Evolutionary conservation across 1,140 invertebrate species (phyloP).

Genomic region (Hylyphantes graminicola): DNA sequence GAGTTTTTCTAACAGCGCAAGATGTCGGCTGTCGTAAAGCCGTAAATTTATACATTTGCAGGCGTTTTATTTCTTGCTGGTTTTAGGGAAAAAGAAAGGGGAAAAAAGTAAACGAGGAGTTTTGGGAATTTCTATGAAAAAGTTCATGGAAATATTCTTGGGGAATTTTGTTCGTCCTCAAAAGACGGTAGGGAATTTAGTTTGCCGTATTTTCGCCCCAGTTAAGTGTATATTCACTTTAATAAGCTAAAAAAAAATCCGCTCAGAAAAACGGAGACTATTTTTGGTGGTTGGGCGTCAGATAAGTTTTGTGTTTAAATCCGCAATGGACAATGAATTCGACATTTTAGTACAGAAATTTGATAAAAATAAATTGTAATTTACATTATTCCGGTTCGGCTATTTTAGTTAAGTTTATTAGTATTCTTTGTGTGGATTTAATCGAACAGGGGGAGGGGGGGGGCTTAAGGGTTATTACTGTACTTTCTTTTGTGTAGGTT

Average conservation of each 20-base stretch:
- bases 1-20: slow-evolving; percentile 23
- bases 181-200: slow-evolving; percentile 28
- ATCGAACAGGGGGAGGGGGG: too few relatives aligned
- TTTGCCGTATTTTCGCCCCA: not conserved
- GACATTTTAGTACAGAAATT: not conserved
- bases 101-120: slow-evolving; percentile 25
- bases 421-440: too few relatives aligned
- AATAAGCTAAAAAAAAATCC: not conserved
- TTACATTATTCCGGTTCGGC: too few relatives aligned
- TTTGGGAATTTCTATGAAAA: slow-evolving; percentile 34
- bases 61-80: slow-evolving; percentile 36
- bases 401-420: too few relatives aligned
- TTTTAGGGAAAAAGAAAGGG: not conserved
- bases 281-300: too few relatives aligned
- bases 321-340: too few relatives aligned
- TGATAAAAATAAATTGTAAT: not conserved
- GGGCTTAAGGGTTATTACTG: too few relatives aligned
- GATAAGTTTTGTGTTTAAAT: too few relatives aligned
- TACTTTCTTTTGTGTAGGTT: too few relatives aligned
- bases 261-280: too few relatives aligned
- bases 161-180: slow-evolving; percentile 4
- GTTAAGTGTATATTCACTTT: slow-evolving; percentile 15
- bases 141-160: slow-evolving; percentile 34
- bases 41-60: slow-evolving; percentile 54
- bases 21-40: slow-evolving; percentile 40